Evolutionary conservation across 2,113 vertebrate genomes (phyloP).

Genomic region (Typhlomys cinereus): DNA sequence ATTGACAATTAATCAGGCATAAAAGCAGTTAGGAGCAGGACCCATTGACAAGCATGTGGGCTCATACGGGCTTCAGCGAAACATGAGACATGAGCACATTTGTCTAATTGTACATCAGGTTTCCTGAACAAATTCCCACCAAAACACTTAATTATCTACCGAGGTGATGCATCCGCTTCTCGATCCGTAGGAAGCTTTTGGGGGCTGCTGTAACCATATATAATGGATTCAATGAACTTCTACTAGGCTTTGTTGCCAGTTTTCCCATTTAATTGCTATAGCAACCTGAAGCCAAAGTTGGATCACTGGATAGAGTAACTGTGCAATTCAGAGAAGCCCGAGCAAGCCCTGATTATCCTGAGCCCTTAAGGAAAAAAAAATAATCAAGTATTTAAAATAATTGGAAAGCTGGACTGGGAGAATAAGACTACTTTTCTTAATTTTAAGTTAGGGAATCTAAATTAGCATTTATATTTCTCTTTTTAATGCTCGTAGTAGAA

Average conservation of each 20-base stretch:
- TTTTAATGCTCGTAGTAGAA: slow-evolving; percentile 44
- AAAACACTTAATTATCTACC: slow-evolving; percentile 88
- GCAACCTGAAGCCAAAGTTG: slow-evolving; percentile 81
- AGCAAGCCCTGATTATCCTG: slow-evolving; percentile 47
- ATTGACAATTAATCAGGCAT: slow-evolving; percentile 89
- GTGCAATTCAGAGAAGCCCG: slow-evolving; percentile 74
- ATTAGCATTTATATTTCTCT: slow-evolving; percentile 16
- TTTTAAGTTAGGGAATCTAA: slow-evolving; percentile 36
- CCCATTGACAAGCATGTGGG: slow-evolving; percentile 81
- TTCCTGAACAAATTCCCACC: slow-evolving; percentile 85
- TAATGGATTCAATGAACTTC: slow-evolving; percentile 86
- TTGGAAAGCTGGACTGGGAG: background rate
- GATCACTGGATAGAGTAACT: slow-evolving; percentile 78
- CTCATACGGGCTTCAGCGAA: slow-evolving; percentile 84
- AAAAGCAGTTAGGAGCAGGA: slow-evolving; percentile 86
- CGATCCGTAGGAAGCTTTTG: slow-evolving; percentile 79
- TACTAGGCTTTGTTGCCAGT: slow-evolving; percentile 83
- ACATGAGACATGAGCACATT: slow-evolving; percentile 86
- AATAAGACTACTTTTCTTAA: background rate
- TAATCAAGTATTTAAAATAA: slow-evolving; percentile 51
- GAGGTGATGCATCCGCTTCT: slow-evolving; percentile 79
- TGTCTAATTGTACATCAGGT: slow-evolving; percentile 86
- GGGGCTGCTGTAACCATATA: slow-evolving; percentile 83
- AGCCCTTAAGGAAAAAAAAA: slow-evolving; percentile 9
- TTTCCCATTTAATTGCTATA: slow-evolving; percentile 85